Conservation (phyloP, 1,140 invertebrate genomes). For the Drosophila chauvacae region DNA sequence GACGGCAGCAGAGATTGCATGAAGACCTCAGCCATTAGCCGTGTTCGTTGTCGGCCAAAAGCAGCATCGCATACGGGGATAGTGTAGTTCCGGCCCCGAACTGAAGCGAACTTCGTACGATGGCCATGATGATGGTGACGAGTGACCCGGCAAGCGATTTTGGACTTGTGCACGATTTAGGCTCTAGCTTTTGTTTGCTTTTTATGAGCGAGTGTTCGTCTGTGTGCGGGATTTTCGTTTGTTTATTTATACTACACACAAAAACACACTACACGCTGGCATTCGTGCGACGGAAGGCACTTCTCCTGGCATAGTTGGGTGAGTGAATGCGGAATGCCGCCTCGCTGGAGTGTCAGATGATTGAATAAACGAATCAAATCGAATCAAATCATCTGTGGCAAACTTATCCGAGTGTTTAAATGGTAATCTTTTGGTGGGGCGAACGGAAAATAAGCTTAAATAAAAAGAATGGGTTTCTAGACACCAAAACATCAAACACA, state of each 20-base stretch:
- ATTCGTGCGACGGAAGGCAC: slow-evolving; percentile 5
- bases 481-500: neutral
- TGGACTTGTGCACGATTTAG: slow-evolving; percentile 50
- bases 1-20: slow-evolving; percentile 41
- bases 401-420: slow-evolving; percentile 12
- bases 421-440: slow-evolving; percentile 5
- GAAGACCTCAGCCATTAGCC: slow-evolving; percentile 50
- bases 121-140: slow-evolving; percentile 38
- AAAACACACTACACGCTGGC: slow-evolving; percentile 5
- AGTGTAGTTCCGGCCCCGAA: slow-evolving; percentile 29
- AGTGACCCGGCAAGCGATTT: slow-evolving; percentile 56
- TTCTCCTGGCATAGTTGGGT: neutral
- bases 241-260: slow-evolving; percentile 39
- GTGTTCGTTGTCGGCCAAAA: slow-evolving; percentile 9
- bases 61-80: slow-evolving; percentile 20
- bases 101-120: neutral
- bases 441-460: neutral
- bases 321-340: slow-evolving; percentile 9
- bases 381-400: slow-evolving; percentile 31
- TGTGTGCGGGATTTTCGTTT: slow-evolving; percentile 25
- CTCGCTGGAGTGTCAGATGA: slow-evolving; percentile 31
- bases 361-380: slow-evolving; percentile 26
- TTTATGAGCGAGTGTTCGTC: slow-evolving; percentile 24
- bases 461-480: neutral
- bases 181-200: slow-evolving; percentile 32